Percentiles rank a stretch among this genome's conserved stretches.
Conservation (phyloP, 2,113 vertebrate species). For the Bos javanicus region DNA sequence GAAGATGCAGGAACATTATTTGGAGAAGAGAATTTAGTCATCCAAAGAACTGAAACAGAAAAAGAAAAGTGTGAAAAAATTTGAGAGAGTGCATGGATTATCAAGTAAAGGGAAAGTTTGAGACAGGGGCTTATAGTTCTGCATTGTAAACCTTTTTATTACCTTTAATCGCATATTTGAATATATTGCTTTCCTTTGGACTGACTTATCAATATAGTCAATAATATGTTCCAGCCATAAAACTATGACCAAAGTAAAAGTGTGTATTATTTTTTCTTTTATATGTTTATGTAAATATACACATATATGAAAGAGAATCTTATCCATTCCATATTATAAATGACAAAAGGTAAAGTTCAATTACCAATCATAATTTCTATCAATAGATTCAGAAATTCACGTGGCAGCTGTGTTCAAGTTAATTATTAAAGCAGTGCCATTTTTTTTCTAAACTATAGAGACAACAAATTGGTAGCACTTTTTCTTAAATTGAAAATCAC, state of each 20-base stretch:
- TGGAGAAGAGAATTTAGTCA: not conserved
- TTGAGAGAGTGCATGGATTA: not conserved
- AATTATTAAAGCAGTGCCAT: constrained; percentile 34
- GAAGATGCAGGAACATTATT: not conserved
- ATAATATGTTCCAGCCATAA: not conserved
- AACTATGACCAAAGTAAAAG: not conserved
- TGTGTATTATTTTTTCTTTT: not conserved
- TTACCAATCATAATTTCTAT: not conserved
- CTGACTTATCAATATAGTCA: not conserved
- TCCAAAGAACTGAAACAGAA: not conserved
- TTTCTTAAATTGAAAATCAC: constrained; percentile 46
- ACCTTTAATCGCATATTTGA: not conserved
- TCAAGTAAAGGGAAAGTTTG: not conserved
- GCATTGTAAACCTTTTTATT: not conserved
- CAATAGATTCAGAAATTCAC: not conserved
- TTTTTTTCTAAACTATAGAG: not conserved
- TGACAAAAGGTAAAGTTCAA: not conserved
- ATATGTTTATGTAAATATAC: not conserved
- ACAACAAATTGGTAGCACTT: constrained; percentile 12
- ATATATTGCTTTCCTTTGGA: not conserved
- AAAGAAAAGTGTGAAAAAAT: not conserved
- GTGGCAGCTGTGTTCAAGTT: not conserved
- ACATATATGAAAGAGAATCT: not conserved
- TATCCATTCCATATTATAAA: not conserved
- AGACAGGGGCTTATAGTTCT: not conserved